Evolutionary conservation across 2,113 vertebrate genomes (phyloP).

Genomic region (Alexandromys fortis): DNA sequence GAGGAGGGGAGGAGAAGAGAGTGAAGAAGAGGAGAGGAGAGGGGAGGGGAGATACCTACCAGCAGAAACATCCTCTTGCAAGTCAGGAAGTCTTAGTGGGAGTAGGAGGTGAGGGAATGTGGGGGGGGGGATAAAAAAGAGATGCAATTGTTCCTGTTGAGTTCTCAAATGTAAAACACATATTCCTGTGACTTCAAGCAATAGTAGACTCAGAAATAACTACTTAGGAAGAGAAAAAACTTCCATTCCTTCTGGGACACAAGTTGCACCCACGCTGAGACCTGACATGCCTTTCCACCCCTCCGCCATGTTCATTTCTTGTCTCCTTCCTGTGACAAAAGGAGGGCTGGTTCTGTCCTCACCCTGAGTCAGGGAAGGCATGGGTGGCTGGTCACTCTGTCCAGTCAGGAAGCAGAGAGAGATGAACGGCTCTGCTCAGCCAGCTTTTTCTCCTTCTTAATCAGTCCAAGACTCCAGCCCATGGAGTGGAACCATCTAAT

Average conservation of each 20-base stretch:
- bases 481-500: background rate
- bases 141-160: background rate
- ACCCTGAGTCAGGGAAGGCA: background rate
- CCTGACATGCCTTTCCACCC: too few relatives aligned
- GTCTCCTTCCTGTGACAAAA: background rate
- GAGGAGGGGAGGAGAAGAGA: background rate
- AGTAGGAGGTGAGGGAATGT: accelerated
- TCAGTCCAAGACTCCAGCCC: too few relatives aligned
- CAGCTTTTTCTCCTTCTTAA: background rate
- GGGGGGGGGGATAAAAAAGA: background rate
- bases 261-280: too few relatives aligned
- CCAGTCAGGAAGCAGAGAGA: background rate
- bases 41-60: background rate
- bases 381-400: background rate
- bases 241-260: background rate
- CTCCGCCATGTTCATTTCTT: background rate
- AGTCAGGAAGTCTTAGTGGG: background rate
- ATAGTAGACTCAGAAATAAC: background rate
- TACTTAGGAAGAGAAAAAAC: background rate
- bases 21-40: background rate
- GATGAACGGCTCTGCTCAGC: background rate
- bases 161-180: background rate
- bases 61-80: background rate
- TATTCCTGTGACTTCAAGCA: background rate
- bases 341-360: background rate